Percentiles rank a stretch among this genome's conserved stretches.
Evolutionary conservation across 2,113 vertebrate species (phyloP).

Genomic region (Loxodonta africana): DNA sequence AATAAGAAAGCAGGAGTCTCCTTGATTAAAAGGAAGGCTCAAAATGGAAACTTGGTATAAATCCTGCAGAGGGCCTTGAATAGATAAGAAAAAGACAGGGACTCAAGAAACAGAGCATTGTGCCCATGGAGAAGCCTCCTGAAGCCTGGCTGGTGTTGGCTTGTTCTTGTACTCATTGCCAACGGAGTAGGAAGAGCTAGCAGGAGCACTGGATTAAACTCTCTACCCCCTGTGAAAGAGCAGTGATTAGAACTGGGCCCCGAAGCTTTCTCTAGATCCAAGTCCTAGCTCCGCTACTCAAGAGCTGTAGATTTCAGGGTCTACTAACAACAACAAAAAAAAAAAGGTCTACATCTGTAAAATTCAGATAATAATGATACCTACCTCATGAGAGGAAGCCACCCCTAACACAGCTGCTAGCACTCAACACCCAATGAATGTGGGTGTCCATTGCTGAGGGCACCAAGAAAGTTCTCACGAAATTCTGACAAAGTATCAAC

Average conservation of each 20-base stretch:
- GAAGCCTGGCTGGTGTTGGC: background rate
- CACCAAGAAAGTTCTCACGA: background rate
- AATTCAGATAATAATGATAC: background rate
- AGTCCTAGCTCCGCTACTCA: background rate
- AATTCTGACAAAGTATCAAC: background rate
- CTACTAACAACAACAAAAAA: no score
- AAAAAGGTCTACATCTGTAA: background rate
- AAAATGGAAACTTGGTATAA: background rate
- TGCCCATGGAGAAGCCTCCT: background rate
- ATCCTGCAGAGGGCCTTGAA: background rate
- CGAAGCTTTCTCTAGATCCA: background rate
- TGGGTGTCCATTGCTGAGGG: background rate
- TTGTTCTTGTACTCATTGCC: background rate
- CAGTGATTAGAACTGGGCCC: background rate
- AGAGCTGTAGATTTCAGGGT: background rate
- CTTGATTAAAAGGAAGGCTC: background rate
- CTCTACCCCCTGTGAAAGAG: background rate
- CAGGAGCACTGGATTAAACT: accelerated
- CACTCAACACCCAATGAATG: accelerated
- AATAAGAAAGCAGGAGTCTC: background rate
- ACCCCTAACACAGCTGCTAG: background rate
- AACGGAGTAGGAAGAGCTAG: background rate
- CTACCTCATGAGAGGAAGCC: background rate
- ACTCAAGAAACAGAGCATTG: accelerated
- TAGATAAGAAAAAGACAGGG: background rate